phyloP scores from a whole-genome alignment of 1,140 invertebrate species.

The Lamellibrachia luymesi region DNA sequence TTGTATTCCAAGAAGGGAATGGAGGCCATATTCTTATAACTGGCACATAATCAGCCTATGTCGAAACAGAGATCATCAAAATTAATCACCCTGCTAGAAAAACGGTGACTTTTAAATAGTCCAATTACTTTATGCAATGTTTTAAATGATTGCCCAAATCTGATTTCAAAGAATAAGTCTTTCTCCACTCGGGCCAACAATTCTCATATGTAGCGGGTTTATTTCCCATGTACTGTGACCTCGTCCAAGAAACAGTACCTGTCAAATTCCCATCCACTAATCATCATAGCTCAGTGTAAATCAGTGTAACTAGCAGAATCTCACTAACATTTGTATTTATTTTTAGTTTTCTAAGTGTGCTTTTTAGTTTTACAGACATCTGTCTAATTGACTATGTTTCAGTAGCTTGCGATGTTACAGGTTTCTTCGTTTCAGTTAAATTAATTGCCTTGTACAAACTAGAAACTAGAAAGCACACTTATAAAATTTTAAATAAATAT shows the following conservation, averaged over 20 bases:
- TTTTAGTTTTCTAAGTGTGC: no score
- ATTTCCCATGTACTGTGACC: neutral
- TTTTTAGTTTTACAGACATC: no score
- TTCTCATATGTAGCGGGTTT: neutral
- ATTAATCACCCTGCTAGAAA: neutral
- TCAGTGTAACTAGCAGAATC: neutral
- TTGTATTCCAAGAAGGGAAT: neutral
- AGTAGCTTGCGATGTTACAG: no score
- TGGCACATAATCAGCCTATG: neutral
- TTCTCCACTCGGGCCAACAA: neutral
- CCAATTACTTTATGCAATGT: neutral
- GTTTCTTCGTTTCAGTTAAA: no score
- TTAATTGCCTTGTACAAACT: no score
- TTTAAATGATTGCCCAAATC: neutral
- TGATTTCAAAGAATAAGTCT: neutral
- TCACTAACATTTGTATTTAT: neutral
- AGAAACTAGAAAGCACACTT: no score
- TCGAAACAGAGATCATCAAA: neutral
- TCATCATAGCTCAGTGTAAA: neutral
- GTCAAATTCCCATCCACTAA: neutral
- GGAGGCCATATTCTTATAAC: neutral
- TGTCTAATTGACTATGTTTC: no score
- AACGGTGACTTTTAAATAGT: neutral
- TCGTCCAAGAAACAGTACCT: neutral
- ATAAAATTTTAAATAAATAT: no score